Evolutionary conservation across 2,888 invertebrate genomes (phyloP).

Genomic region (Fragum whitleyi): DNA sequence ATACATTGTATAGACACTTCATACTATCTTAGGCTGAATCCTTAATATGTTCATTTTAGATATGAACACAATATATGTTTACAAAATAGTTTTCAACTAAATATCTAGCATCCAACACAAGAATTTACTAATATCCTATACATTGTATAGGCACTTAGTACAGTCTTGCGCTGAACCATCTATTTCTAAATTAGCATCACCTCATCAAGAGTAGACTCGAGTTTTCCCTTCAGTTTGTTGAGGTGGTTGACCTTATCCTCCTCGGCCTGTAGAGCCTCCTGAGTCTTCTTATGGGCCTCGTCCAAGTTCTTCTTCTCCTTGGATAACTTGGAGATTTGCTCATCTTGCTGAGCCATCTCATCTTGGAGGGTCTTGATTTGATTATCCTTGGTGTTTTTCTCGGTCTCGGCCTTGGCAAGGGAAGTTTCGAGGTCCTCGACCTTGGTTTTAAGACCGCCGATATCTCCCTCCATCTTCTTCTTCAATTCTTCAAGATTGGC

Average conservation of each 20-base stretch:
- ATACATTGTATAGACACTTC: no score
- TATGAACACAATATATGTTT: no score
- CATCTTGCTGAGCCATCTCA: slow-evolving; percentile 99
- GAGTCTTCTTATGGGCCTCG: slow-evolving; percentile 87
- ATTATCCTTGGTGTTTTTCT: slow-evolving; percentile 99
- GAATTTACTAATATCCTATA: no score
- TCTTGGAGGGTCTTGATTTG: slow-evolving; percentile 94
- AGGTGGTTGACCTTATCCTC: slow-evolving; percentile 99
- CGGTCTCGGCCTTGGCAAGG: slow-evolving; percentile 91
- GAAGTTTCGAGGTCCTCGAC: slow-evolving; percentile 97
- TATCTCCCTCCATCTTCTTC: slow-evolving; percentile 98
- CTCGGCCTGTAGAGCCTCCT: slow-evolving; percentile 89
- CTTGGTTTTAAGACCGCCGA: slow-evolving; percentile 97
- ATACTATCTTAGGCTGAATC: no score
- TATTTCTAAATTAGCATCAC: no score
- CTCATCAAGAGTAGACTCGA: slow-evolving; percentile 97
- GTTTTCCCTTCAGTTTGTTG: slow-evolving; percentile 99
- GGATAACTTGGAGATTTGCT: slow-evolving; percentile 99
- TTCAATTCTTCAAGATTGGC: slow-evolving; percentile 97
- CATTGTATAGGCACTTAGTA: no score
- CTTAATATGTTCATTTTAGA: no score
- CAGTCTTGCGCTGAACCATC: no score
- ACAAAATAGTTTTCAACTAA: no score
- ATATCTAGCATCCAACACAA: no score
- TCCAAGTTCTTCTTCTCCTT: slow-evolving; percentile 99